A percentile compares a stretch with the other conserved stretches of the same genome.
These are phyloP conservation scores for Neria commutata DNA, from an alignment of 2,888 invertebrate species.

Conservation along the genomic window DNA sequence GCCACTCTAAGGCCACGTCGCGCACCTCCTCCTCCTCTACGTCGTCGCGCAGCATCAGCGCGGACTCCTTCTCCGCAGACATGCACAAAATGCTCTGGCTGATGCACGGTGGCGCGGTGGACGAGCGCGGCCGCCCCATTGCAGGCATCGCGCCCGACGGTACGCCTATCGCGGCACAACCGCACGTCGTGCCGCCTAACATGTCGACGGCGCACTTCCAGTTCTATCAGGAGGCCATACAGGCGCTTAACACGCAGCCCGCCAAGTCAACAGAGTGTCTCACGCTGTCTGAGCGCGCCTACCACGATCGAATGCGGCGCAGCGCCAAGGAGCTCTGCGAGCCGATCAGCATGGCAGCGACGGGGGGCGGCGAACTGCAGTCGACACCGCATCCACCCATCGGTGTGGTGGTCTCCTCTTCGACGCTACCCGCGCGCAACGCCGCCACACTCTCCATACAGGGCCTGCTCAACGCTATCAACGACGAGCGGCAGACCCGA, in stretches of 20 bases:
- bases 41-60: conserved; percentile 67
- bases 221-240: conserved; percentile 55
- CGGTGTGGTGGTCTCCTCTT: conserved; percentile 40
- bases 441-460: conserved; percentile 51
- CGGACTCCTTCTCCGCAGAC: conserved; percentile 63
- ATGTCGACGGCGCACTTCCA: conserved; percentile 54
- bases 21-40: conserved; percentile 67
- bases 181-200: conserved; percentile 43
- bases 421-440: conserved; percentile 31
- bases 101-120: conserved; percentile 55
- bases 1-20: conserved; percentile 70
- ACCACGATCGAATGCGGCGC: conserved; percentile 48
- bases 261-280: conserved; percentile 41
- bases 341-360: conserved; percentile 34
- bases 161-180: conserved; percentile 39
- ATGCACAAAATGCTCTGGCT: conserved; percentile 61
- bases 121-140: conserved; percentile 48
- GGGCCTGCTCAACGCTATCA: conserved; percentile 51
- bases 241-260: conserved; percentile 43
- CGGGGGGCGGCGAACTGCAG: conserved; percentile 8
- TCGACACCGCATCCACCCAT: conserved; percentile 19
- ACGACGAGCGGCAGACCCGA: conserved; percentile 40
- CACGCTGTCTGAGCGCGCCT: conserved; percentile 48
- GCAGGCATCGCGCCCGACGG: conserved; percentile 40
- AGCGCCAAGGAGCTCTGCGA: conserved; percentile 51